Base-by-base conservation (phyloP, 2,888 invertebrate genomes). In the Noctua janthe region DNA sequence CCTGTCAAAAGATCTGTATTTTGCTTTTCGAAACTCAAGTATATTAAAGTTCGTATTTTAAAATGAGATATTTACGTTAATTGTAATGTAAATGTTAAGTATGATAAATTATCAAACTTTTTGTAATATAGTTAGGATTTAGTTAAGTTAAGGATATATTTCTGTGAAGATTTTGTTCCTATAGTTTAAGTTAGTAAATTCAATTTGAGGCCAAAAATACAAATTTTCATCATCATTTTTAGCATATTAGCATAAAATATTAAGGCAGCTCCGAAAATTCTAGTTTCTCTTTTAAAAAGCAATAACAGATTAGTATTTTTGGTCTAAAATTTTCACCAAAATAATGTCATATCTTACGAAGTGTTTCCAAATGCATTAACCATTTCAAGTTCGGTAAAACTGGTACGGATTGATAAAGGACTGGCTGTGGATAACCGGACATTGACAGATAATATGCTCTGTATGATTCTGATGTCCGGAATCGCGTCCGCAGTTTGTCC, bases 101-200 rank as follows among this genome's bases (percentile, higher is more conserved):
- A 95, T 94, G 95, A 95, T 95, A 94, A 94, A 94, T 94, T 94
- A 94, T 94, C 94, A 94, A 88, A 76, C 78, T 43, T 78, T 59
- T 75, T 74, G 20, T 84, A 67, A 75, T 39, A 75, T 77, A 56
- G 29, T 66, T 71, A 54, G 13, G 71, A 15, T 62, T 49, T 66
- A 59, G 70, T 73, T 78, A 70, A 59, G 70, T 71, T 78, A 70
- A 72, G 76, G 76, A 76, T 81, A 82, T 83, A 77, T 73, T 76
- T 78, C 71, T 84, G 74, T 76, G 59, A 80, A 82, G 81, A 79
- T 80, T 39, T 62, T 80, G 89, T 89, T 89, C 87, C 89, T 89
- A 85, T 90, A 83, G 72, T 74, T 69, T 77, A 71, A 77, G 74
- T 75, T 78, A 81, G 72, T 66, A 35, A 87, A 84, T 83, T 81